A percentile compares a stretch with the other conserved stretches of the same genome.
phyloP scores from a whole-genome alignment of 2,888 invertebrate genomes.

The Sinohyriopsis cumingii region DNA sequence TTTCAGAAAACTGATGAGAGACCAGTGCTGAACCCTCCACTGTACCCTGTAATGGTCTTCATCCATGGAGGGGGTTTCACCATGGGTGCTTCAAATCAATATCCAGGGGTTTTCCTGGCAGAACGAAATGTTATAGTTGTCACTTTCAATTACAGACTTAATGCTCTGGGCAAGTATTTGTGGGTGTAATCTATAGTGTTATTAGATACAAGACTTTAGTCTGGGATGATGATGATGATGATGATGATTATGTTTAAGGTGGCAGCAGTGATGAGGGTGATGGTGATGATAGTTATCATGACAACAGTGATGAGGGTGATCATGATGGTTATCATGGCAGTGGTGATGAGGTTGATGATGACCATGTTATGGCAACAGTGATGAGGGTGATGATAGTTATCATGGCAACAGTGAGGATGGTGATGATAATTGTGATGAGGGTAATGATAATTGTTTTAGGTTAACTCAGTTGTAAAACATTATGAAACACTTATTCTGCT shows the following conservation, averaged over 20 bases:
- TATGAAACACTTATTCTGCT: too few species aligned
- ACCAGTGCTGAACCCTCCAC: slow-evolving; percentile 39
- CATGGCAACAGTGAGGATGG: too few species aligned
- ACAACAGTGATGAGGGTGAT: not conserved
- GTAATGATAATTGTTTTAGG: too few species aligned
- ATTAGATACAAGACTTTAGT: too few species aligned
- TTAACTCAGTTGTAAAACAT: too few species aligned
- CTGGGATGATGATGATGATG: not conserved
- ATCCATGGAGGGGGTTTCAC: slow-evolving; percentile 76
- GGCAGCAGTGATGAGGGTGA: too few species aligned
- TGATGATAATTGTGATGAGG: too few species aligned
- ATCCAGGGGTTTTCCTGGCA: slow-evolving; percentile 74
- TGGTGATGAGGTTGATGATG: too few species aligned
- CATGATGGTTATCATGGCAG: not conserved
- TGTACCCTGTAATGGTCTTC: slow-evolving; percentile 75
- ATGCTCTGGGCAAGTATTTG: slow-evolving; percentile 72
- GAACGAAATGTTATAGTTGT: slow-evolving; percentile 75
- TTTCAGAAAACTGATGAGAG: slow-evolving; percentile 60
- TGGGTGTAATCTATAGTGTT: not conserved
- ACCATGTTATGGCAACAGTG: too few species aligned
- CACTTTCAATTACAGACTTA: slow-evolving; percentile 75
- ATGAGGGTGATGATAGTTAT: too few species aligned
- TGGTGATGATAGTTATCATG: not conserved
- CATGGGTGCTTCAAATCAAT: slow-evolving; percentile 72
- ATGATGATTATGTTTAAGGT: too few species aligned